These are phyloP conservation scores for Ethmia dodecea DNA, from an alignment of 2,888 invertebrate genomes.

Conservation along the genomic window DNA sequence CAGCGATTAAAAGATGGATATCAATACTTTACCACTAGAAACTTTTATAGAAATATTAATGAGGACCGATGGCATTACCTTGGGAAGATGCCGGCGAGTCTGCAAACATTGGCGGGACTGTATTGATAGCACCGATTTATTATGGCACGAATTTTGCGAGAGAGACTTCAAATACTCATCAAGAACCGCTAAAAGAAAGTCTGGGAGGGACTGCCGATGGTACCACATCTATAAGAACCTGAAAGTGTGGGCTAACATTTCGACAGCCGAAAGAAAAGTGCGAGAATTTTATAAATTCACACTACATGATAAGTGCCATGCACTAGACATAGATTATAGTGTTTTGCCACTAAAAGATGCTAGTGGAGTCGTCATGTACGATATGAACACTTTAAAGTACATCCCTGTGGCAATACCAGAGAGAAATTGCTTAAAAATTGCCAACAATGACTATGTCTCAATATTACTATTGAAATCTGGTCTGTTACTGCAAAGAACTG, in stretches of 20 bases:
- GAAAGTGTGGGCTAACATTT: conserved; percentile 40
- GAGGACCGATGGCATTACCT: conserved; percentile 40
- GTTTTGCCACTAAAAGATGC: conserved; percentile 49
- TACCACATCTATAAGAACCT: conserved; percentile 55
- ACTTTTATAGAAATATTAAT: conserved; percentile 49
- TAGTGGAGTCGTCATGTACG: conserved; percentile 47
- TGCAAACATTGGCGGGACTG: conserved; percentile 47
- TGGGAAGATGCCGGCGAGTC: conserved; percentile 50
- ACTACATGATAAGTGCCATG: conserved; percentile 43
- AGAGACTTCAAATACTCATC: conserved; percentile 46
- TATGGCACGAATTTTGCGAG: conserved; percentile 49
- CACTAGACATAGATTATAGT: conserved; percentile 43
- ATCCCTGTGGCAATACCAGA: conserved; percentile 51
- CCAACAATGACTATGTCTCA: conserved; percentile 43
- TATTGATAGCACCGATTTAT: conserved; percentile 39
- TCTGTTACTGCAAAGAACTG: conserved; percentile 43
- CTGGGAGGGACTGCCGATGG: conserved; percentile 45
- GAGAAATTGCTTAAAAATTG: conserved; percentile 43
- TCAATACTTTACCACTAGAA: conserved; percentile 46
- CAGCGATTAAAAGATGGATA: conserved; percentile 22
- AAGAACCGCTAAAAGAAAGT: conserved; percentile 48
- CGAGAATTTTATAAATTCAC: conserved; percentile 52
- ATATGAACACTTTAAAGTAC: conserved; percentile 43
- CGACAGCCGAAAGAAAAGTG: conserved; percentile 28
- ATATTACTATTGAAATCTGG: conserved; percentile 43